phyloP scores from a whole-genome alignment of 2,888 invertebrate genomes.

The Lordiphosa andalusiaca region DNA sequence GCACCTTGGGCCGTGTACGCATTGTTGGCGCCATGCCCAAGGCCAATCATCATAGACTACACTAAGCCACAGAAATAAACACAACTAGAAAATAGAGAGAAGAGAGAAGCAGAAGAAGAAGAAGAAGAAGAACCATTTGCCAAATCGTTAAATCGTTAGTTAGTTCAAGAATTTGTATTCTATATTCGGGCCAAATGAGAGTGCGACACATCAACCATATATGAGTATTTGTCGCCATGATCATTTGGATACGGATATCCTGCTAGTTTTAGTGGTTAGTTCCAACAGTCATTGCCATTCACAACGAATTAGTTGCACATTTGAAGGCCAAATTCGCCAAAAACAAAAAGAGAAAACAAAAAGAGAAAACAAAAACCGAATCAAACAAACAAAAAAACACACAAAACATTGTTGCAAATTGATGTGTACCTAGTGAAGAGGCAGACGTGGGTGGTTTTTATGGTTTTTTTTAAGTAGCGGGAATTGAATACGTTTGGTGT shows the following conservation, averaged over 20 bases:
- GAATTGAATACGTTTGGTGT: no score
- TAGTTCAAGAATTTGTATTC: slow-evolving; percentile 23
- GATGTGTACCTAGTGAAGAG: not conserved
- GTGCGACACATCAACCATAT: no score
- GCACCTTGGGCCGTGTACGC: slow-evolving; percentile 83
- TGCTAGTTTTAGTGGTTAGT: slow-evolving; percentile 32
- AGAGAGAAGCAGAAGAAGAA: no score
- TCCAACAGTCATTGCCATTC: slow-evolving; percentile 70
- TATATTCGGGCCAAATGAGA: no score
- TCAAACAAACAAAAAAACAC: not conserved
- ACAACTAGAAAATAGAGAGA: not conserved
- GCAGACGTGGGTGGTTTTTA: not conserved
- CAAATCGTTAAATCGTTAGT: slow-evolving; percentile 69
- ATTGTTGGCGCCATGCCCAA: slow-evolving; percentile 93
- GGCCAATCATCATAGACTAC: slow-evolving; percentile 80
- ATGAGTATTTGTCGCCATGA: no score
- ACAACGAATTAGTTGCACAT: slow-evolving; percentile 55
- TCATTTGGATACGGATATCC: not conserved
- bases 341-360: not conserved
- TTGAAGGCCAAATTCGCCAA: slow-evolving; percentile 21
- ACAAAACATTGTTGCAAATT: slow-evolving; percentile 2
- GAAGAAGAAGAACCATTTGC: slow-evolving; percentile 57
- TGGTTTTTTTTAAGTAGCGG: no score
- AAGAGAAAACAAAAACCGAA: not conserved
- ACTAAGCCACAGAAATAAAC: slow-evolving; percentile 49